Conservation (phyloP, 1,140 invertebrate genomes). For the Centruroides vittatus region DNA sequence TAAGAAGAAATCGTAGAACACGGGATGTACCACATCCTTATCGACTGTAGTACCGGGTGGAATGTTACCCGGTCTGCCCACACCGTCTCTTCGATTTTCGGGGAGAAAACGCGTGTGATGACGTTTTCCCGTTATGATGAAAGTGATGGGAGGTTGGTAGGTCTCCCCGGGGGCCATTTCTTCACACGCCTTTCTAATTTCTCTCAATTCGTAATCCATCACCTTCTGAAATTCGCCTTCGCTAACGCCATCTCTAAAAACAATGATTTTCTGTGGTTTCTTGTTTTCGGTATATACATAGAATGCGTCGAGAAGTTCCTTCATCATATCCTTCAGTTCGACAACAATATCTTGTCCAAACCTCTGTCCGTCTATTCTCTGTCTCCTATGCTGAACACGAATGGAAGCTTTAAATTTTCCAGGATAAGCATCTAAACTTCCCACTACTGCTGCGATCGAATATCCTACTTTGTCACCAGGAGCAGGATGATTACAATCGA, state of each 20-base stretch:
- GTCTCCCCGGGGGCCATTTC: background rate
- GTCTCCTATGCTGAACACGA: constrained; percentile 8
- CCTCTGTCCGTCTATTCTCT: constrained; percentile 12
- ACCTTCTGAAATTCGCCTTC: constrained; percentile 33
- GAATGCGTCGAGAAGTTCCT: constrained; percentile 32
- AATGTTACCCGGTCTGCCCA: constrained; percentile 42
- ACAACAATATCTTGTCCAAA: constrained; percentile 15
- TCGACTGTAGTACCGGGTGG: constrained; percentile 73
- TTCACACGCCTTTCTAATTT: constrained; percentile 10
- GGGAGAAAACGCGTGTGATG: constrained; percentile 15
- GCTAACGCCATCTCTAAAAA: constrained; percentile 33
- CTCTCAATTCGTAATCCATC: constrained; percentile 10
- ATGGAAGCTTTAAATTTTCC: constrained; percentile 10
- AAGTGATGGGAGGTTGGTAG: constrained; percentile 17
- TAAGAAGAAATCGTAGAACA: constrained; percentile 70
- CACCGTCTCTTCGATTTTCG: constrained; percentile 15
- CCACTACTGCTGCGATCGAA: constrained; percentile 58
- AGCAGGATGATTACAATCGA: constrained; percentile 72
- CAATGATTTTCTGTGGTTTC: constrained; percentile 28
- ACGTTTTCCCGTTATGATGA: constrained; percentile 20
- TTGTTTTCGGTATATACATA: background rate
- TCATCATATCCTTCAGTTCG: constrained; percentile 52
- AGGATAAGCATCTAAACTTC: constrained; percentile 10
- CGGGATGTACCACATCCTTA: constrained; percentile 58
- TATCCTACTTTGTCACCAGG: constrained; percentile 49